phyloP scores from a whole-genome alignment of 2,888 invertebrate species.

The Acanthosoma haemorrhoidale region DNA sequence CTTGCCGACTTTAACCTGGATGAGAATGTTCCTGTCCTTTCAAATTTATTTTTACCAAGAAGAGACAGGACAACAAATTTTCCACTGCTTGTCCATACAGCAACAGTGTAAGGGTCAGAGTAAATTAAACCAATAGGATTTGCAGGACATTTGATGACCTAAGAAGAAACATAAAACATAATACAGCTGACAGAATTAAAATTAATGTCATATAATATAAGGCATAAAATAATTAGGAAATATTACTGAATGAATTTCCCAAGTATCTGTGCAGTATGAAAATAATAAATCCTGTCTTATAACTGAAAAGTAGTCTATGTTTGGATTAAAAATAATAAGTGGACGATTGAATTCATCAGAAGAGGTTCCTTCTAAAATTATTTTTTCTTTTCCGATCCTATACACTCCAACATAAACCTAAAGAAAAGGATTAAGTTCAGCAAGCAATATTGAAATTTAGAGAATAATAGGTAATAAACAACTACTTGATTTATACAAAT shows the following conservation, averaged over 20 bases:
- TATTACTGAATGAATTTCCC: constrained; percentile 18
- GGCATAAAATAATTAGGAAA: too few species aligned
- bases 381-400: background rate
- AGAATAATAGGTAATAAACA: background rate
- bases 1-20: constrained; percentile 2
- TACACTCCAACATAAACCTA: constrained; percentile 18
- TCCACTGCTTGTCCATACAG: constrained; percentile 11
- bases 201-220: too few species aligned
- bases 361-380: background rate
- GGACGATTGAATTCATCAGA: background rate
- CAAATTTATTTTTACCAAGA: constrained; percentile 10
- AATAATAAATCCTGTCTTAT: background rate
- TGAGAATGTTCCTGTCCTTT: background rate
- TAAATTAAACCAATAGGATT: background rate
- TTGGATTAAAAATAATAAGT: background rate
- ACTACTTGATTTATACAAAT: background rate
- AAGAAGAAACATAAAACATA: background rate
- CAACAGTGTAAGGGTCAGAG: background rate
- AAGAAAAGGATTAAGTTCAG: background rate
- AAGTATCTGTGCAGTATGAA: background rate
- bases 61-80: constrained; percentile 8
- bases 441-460: background rate
- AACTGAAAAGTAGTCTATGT: constrained; percentile 10
- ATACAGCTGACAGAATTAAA: too few species aligned
- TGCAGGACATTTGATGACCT: background rate